Evolutionary conservation across 2,797 vertebrate genomes (phyloP).

Genomic region (Lates japonicus): DNA sequence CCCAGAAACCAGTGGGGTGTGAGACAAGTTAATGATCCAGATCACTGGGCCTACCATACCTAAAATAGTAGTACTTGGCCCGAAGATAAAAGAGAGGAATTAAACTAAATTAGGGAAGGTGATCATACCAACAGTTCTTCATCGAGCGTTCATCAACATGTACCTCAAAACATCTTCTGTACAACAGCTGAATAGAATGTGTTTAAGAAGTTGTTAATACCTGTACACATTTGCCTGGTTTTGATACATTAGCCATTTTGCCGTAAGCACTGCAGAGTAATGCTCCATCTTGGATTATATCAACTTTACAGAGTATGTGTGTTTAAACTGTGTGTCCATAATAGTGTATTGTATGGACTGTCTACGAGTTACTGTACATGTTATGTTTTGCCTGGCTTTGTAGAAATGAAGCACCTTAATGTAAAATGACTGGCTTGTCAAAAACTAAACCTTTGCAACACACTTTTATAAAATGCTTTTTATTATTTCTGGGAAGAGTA

Average conservation of each 20-base stretch:
- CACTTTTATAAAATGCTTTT: conserved; percentile 82
- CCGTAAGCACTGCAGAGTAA: conserved; percentile 76
- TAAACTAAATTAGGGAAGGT: conserved; percentile 59
- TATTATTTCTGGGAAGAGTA: conserved; percentile 83
- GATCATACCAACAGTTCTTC: conserved; percentile 66
- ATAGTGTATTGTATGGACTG: conserved; percentile 51
- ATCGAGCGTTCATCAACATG: conserved; percentile 70
- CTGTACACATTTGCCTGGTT: conserved; percentile 80
- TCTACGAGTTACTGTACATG: conserved; percentile 80
- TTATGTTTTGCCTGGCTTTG: conserved; percentile 76
- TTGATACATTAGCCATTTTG: conserved; percentile 77
- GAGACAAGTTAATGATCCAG: conserved; percentile 75
- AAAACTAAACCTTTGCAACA: conserved; percentile 79
- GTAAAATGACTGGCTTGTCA: conserved; percentile 82
- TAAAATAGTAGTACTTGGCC: conserved; percentile 67
- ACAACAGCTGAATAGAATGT: conserved; percentile 80
- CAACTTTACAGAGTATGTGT: conserved; percentile 77
- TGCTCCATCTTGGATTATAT: conserved; percentile 72
- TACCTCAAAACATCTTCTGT: conserved; percentile 77
- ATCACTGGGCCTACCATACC: conserved; percentile 62
- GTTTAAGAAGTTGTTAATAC: conserved; percentile 77
- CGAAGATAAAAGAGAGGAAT: conserved; percentile 49
- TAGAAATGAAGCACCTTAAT: conserved; percentile 88
- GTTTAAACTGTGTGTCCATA: conserved; percentile 64
- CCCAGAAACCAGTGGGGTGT: conserved; percentile 69